A percentile compares a stretch with the other conserved stretches of the same genome.
phyloP scores from a whole-genome alignment of 2,797 vertebrate species.

The Tolypeutes matacus region DNA sequence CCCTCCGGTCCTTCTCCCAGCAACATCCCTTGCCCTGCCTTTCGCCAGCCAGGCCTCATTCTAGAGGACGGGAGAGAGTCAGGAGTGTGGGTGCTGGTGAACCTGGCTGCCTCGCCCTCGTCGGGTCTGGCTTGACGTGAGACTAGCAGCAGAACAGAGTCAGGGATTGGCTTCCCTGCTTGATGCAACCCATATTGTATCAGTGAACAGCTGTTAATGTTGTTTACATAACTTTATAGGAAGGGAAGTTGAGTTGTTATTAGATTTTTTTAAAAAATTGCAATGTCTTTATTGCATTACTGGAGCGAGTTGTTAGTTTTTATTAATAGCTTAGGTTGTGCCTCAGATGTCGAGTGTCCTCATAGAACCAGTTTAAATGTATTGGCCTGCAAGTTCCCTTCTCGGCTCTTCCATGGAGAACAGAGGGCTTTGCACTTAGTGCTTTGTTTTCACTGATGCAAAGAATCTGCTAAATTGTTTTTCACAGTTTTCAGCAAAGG shows the following conservation, averaged over 20 bases:
- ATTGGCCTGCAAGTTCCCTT: background rate
- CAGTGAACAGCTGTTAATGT: background rate
- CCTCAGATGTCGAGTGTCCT: background rate
- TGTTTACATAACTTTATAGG: background rate
- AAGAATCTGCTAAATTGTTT: constrained; percentile 19
- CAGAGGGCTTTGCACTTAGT: background rate
- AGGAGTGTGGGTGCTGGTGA: background rate
- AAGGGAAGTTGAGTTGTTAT: background rate
- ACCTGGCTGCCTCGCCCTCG: background rate
- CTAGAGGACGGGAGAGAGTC: background rate
- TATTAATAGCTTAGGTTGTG: background rate
- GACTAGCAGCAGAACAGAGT: background rate
- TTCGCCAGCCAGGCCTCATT: background rate
- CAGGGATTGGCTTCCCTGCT: background rate
- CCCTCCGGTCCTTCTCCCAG: background rate
- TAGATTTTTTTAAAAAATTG: no score
- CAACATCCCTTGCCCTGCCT: no score
- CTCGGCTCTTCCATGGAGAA: background rate
- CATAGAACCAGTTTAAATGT: background rate
- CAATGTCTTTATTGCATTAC: no score
- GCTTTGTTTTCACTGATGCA: background rate
- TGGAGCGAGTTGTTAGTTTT: no score
- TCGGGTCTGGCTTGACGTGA: background rate
- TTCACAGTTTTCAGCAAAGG: constrained; percentile 62
- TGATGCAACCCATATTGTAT: background rate